Conservation (phyloP, 2,888 invertebrate genomes). For the Tribolium freemani region DNA sequence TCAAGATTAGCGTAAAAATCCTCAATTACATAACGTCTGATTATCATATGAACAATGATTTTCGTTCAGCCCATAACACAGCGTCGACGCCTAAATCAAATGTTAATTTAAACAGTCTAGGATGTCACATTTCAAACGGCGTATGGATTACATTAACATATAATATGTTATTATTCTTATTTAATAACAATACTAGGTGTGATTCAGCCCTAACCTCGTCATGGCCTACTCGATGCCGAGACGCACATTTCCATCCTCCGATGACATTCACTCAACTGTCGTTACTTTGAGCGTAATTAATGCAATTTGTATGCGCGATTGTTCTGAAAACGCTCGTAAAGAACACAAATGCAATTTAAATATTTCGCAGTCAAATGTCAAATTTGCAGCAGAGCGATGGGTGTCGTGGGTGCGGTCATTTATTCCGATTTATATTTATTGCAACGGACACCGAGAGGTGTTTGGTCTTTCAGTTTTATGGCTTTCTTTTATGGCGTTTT, state of each 20-base stretch:
- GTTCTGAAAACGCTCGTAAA: constrained; percentile 11
- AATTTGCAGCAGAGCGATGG: neutral
- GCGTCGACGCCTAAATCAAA: constrained; percentile 65
- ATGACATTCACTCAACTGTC: constrained; percentile 30
- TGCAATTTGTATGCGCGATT: constrained; percentile 39
- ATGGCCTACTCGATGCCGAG: constrained; percentile 52
- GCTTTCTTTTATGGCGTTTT: neutral
- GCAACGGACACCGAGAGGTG: neutral
- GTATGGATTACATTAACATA: constrained; percentile 68
- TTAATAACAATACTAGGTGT: constrained; percentile 68
- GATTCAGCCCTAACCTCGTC: constrained; percentile 60
- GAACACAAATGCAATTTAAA: neutral
- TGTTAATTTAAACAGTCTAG: constrained; percentile 67
- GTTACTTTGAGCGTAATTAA: constrained; percentile 17
- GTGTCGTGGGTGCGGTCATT: constrained; percentile 11
- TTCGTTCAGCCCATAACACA: constrained; percentile 64
- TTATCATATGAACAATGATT: constrained; percentile 68
- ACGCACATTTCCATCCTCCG: constrained; percentile 31
- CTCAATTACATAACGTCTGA: constrained; percentile 57
- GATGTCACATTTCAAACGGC: constrained; percentile 66
- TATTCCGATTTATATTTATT: neutral
- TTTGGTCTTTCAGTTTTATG: constrained; percentile 6
- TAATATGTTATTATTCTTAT: constrained; percentile 69
- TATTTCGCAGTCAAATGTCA: constrained; percentile 9
- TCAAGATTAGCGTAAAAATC: constrained; percentile 21